Percentiles rank a stretch among this genome's conserved stretches.
Conservation (phyloP, 2,888 invertebrate species). For the Microctonus hyperodae region DNA sequence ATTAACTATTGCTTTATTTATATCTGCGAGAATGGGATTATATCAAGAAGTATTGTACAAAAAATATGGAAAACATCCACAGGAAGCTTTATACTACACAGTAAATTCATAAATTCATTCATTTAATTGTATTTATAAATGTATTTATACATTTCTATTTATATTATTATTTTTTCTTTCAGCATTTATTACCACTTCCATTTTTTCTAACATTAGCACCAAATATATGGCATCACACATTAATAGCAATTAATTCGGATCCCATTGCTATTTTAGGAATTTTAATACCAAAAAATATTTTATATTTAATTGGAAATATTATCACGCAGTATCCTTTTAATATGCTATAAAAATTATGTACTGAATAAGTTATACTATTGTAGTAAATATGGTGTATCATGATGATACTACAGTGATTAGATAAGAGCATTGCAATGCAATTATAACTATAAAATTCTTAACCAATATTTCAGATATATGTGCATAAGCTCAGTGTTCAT, state of each 20-base stretch:
- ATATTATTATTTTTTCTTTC: conserved; percentile 51
- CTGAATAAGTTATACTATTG: background rate
- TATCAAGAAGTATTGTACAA: conserved; percentile 89
- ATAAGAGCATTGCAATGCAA: conserved; percentile 5
- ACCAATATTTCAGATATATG: conserved; percentile 67
- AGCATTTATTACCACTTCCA: conserved; percentile 90
- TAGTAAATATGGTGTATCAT: background rate
- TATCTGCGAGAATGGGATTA: conserved; percentile 95
- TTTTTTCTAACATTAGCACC: conserved; percentile 81
- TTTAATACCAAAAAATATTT: conserved; percentile 75
- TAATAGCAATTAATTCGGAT: conserved; percentile 75
- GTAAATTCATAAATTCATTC: conserved; percentile 64
- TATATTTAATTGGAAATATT: conserved; percentile 82
- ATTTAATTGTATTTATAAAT: background rate
- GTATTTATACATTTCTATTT: background rate
- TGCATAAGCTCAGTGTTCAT: conserved; percentile 96
- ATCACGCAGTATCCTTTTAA: conserved; percentile 81
- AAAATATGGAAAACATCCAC: conserved; percentile 89
- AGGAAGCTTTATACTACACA: conserved; percentile 86
- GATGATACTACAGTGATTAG: background rate
- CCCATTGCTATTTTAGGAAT: conserved; percentile 70
- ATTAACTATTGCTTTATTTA: conserved; percentile 85
- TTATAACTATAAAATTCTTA: conserved; percentile 5
- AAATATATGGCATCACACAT: conserved; percentile 80
- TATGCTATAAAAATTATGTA: background rate